Evolutionary conservation across 1,140 invertebrate species (phyloP).

Genomic region (Anthonomus grandis): DNA sequence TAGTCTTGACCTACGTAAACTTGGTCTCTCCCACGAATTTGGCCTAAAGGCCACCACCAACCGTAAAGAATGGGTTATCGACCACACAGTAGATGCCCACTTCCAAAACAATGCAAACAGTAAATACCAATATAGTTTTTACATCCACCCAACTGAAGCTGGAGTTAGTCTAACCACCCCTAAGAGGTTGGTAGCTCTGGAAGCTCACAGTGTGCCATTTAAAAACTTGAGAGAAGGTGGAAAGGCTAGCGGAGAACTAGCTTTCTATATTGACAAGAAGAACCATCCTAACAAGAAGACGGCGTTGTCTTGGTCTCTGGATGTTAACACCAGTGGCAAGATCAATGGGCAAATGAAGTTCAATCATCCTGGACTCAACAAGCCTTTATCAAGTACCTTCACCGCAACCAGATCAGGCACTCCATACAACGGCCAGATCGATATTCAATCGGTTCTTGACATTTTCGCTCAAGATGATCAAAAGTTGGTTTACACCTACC

Average conservation of each 20-base stretch:
- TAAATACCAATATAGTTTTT: slow-evolving; percentile 66
- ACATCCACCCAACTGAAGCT: slow-evolving; percentile 57
- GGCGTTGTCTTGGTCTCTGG: slow-evolving; percentile 50
- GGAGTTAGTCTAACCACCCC: slow-evolving; percentile 61
- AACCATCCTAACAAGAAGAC: slow-evolving; percentile 64
- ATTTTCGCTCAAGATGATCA: slow-evolving; percentile 61
- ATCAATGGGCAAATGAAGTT: slow-evolving; percentile 58
- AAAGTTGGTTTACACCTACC: slow-evolving; percentile 53
- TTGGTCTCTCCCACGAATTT: slow-evolving; percentile 68
- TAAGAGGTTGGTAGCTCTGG: slow-evolving; percentile 60
- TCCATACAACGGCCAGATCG: slow-evolving; percentile 47
- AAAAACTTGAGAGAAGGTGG: slow-evolving; percentile 34
- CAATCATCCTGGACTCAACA: slow-evolving; percentile 61
- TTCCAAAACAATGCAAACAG: slow-evolving; percentile 62
- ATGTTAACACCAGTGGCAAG: slow-evolving; percentile 51
- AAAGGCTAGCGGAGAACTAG: slow-evolving; percentile 51
- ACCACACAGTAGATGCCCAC: slow-evolving; percentile 66
- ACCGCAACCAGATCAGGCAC: slow-evolving; percentile 8
- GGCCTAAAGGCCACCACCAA: slow-evolving; percentile 62
- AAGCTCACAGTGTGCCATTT: slow-evolving; percentile 38
- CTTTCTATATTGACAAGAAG: slow-evolving; percentile 67
- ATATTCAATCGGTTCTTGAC: slow-evolving; percentile 54
- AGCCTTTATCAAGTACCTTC: slow-evolving; percentile 50
- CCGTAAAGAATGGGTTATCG: slow-evolving; percentile 55
- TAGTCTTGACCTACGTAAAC: slow-evolving; percentile 64